Base-by-base conservation (phyloP, 2,113 vertebrate species). In the Corythornis vintsioides region DNA sequence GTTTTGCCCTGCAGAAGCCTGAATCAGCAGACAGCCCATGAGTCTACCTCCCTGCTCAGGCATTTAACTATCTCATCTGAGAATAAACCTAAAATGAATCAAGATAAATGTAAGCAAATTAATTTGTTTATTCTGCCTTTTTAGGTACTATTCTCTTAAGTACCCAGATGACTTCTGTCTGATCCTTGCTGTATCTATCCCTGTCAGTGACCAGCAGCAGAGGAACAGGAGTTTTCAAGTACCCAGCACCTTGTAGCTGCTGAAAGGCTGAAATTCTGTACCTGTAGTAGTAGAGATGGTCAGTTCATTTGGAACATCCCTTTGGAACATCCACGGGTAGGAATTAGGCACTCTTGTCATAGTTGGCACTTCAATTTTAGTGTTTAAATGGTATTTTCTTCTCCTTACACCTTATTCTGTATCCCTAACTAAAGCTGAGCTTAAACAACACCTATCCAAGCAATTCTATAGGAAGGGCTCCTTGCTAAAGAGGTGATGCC, bases 1-100 rank as follows among this genome's bases (percentile, higher is more conserved):
- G 89, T 91, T 91, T 80, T 47, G n/a, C 76, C 83, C 43, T 77
- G 53, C 72, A 83, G 90, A 33, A 88, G 60, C 65, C 82, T 91
- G 85, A 83, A 83, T 91, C 87, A 88, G 87, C 78, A 94, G 26
- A 19, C 45, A 70, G 24, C 56, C 40, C 28, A 3, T 74, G 74
- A 1, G 1, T 77, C 52, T 60, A 4, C 70, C 48, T 64, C 53
- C 35, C 74, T 83, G 35, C 47, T 60, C 38, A 85, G 71, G 52
- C 75, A 70, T 84, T 86, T 88, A 13, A 64, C 31, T 38, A 0
- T 66, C 61, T 43, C 0, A 18, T 43, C 71, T 92, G 56, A 91
- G 67, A 79, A 73, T 73, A 70, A 66, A 40, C 35, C 81, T 79
- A 67, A 74, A 88, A 57, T 42, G 40, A 61, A 74, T 71, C 40